Evolutionary conservation across 2,888 invertebrate genomes (phyloP).

Genomic region (Flexamia atlantica): DNA sequence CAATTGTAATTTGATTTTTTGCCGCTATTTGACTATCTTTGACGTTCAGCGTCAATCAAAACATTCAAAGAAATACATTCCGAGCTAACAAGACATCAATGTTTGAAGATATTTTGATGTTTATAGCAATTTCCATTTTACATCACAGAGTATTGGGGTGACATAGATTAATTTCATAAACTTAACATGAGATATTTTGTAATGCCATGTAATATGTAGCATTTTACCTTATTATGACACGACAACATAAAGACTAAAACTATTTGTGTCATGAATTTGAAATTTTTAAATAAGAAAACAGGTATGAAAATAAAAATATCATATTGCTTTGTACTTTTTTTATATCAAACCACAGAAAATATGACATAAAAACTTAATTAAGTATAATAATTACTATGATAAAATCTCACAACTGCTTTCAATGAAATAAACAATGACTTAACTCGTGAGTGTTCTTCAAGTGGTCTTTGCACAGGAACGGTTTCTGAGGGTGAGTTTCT

Average conservation of each 20-base stretch:
- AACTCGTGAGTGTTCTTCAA: conserved; percentile 21
- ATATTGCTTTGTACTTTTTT: neutral
- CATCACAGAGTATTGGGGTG: neutral
- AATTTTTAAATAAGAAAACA: neutral
- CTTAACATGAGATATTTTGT: neutral
- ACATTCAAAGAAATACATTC: neutral
- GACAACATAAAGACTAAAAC: neutral
- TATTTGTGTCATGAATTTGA: neutral
- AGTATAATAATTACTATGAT: neutral
- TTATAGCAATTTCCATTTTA: neutral
- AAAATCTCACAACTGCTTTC: neutral
- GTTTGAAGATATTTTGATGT: conserved; percentile 19
- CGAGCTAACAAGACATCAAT: neutral
- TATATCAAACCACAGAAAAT: neutral
- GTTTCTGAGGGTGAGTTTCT: neutral
- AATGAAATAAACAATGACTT: neutral
- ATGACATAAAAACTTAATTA: neutral
- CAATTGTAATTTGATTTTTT: conserved; percentile 3
- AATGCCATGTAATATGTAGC: neutral
- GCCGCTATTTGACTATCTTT: neutral
- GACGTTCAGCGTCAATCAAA: neutral
- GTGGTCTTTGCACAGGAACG: conserved; percentile 22
- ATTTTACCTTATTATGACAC: neutral
- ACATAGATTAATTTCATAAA: neutral
- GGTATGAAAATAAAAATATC: neutral